Percentiles rank a stretch among this genome's conserved stretches.
These are phyloP conservation scores for Poeciliopsis gracilis DNA, from an alignment of 2,797 vertebrate species.

Conservation along the genomic window DNA sequence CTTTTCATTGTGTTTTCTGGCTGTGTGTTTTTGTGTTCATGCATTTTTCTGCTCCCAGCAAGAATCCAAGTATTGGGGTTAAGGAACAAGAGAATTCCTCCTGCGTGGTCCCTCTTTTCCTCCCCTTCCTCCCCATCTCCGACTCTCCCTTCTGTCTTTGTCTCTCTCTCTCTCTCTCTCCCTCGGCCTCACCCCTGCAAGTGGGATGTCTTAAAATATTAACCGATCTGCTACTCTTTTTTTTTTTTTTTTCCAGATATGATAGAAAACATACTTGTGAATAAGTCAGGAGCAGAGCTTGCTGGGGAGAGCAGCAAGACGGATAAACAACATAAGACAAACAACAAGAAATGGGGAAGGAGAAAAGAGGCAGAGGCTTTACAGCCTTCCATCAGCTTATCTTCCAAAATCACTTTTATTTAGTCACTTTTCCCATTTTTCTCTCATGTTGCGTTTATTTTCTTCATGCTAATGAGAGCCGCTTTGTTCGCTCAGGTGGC, in stretches of 20 bases:
- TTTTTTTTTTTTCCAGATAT: constrained; percentile 52
- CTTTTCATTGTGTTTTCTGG: constrained; percentile 28
- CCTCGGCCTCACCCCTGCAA: constrained; percentile 44
- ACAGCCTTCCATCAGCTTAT: constrained; percentile 1
- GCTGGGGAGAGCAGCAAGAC: constrained; percentile 65
- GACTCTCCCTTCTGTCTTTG: constrained; percentile 23
- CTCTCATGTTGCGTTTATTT: constrained; percentile 15
- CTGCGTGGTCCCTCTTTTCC: constrained; percentile 66
- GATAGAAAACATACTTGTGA: constrained; percentile 79
- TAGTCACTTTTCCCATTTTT: constrained; percentile 1
- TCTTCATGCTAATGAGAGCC: not conserved
- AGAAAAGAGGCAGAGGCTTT: not conserved
- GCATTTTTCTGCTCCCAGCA: constrained; percentile 65
- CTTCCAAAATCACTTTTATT: not conserved
- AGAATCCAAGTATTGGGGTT: constrained; percentile 75
- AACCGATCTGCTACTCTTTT: constrained; percentile 80
- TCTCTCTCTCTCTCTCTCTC: constrained; percentile 5
- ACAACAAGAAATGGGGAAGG: constrained; percentile 46
- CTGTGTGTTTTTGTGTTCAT: constrained; percentile 50
- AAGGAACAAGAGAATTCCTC: constrained; percentile 79
- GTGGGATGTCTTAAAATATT: constrained; percentile 80
- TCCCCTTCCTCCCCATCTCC: constrained; percentile 30
- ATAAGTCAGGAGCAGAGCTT: constrained; percentile 84
- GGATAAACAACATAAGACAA: constrained; percentile 69
- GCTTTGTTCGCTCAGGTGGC: constrained; percentile 1